Evolutionary conservation across 2,797 vertebrate species (phyloP).

Genomic region (Falco biarmicus): DNA sequence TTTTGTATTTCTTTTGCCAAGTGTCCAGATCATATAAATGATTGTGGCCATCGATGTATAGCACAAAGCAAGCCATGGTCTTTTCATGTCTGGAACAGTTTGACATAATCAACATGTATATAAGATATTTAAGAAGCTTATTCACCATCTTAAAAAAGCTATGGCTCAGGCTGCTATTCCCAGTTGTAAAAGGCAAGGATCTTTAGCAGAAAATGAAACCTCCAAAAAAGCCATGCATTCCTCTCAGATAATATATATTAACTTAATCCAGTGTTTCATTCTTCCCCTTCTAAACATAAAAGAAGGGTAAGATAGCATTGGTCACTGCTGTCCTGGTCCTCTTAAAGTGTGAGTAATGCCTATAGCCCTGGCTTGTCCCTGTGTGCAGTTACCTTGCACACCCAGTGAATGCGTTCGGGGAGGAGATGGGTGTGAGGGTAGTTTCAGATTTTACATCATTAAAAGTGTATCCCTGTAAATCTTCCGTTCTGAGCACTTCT

Average conservation of each 20-base stretch:
- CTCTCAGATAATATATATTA: neutral
- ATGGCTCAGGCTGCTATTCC: neutral
- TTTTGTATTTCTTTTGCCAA: conserved; percentile 18
- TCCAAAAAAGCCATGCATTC: neutral
- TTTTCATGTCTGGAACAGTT: conserved; percentile 26
- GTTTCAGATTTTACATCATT: neutral
- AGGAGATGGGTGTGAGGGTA: neutral
- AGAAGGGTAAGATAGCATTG: neutral
- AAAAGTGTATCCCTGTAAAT: neutral
- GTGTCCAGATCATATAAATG: neutral
- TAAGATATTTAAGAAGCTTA: conserved; percentile 11
- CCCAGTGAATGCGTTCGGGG: neutral
- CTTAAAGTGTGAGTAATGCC: neutral
- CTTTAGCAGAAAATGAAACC: neutral
- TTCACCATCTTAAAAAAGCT: neutral
- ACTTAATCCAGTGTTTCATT: conserved; percentile 6
- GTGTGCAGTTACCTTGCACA: neutral
- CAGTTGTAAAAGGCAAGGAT: neutral
- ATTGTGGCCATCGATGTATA: neutral
- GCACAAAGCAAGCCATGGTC: neutral
- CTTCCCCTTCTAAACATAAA: neutral
- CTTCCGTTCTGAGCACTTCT: neutral
- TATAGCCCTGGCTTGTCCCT: neutral
- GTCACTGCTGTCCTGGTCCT: neutral
- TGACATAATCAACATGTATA: neutral